Base-by-base conservation (phyloP, 1,140 invertebrate species). In the Ceratosolen fusciceps region DNA sequence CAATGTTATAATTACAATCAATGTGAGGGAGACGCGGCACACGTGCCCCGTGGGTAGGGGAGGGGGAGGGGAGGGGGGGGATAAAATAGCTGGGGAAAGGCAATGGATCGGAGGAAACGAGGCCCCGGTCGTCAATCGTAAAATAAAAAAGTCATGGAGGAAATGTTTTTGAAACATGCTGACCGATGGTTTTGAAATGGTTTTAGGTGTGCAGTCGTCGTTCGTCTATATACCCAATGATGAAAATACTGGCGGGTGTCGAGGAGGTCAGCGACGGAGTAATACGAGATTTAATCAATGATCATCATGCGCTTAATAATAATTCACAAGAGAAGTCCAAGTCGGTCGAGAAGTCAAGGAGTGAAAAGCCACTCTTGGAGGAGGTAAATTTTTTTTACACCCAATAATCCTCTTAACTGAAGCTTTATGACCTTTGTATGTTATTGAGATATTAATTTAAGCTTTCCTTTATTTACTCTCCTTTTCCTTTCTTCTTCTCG, bases 201-300 rank as follows among this genome's bases (percentile, higher is more conserved):
- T 72, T 72, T 1, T 56, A 72, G 60, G n/a, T 67, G 39, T 29
- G 70, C 70, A 65, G 29, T 65, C 56, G 54, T 65, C 56, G 54
- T 43, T n/a, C 19, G 10, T 34, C 56, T 72, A 82, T 72, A 65
- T 58, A 43, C 84, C 83, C 58, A 83, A 90, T 90, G 86, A 90
- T 90, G 89, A 90, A 90, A 89, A 85, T 90, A 89, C 67, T 90
- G 83, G 88, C 89, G 58, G 89, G 87, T 58, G 87, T 89, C 39
- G 89, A 89, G 81, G 85, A 90, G 81, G 86, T 88, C 60, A 86
- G 79, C 80, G 83, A 86, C 14, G 83, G 85, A 77, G 82, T 72
- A 70, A 82, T 85, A 49, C 85, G 85, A 67, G 80, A 85, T 43
- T 60, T 81, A 26, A 83, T 81, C 72, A 86, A 86, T 79, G 85